These are phyloP conservation scores for Distichodus sexfasciatus DNA, from an alignment of 2,797 vertebrate species.

Conservation along the genomic window DNA sequence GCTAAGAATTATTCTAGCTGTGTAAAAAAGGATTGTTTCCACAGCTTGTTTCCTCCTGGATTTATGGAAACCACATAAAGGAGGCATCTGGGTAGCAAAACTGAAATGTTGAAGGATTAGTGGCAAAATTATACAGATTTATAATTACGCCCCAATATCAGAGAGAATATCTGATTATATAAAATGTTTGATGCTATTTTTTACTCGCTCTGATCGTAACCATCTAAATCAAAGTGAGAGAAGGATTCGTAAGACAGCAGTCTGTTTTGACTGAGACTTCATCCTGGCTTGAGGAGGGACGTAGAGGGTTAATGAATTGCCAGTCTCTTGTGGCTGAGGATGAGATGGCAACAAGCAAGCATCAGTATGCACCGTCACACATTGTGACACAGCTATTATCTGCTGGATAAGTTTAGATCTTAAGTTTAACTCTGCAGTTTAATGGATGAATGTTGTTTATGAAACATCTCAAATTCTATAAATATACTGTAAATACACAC, in stretches of 20 bases:
- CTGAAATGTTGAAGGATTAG: neutral
- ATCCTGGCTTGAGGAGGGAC: neutral
- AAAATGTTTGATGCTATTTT: conserved; percentile 9
- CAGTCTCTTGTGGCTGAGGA: conserved; percentile 11
- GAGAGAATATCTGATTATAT: too few relatives aligned
- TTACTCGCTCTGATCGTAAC: neutral
- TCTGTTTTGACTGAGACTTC: neutral
- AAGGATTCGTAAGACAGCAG: neutral
- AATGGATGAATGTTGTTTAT: neutral
- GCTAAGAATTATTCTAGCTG: conserved; percentile 17
- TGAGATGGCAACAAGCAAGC: conserved; percentile 10
- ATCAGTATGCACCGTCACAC: conserved; percentile 46
- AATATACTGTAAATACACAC: too few relatives aligned
- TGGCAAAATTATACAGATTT: neutral
- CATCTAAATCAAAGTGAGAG: neutral
- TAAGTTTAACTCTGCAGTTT: conserved; percentile 35
- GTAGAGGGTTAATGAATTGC: conserved; percentile 18
- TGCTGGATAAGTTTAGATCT: conserved; percentile 45
- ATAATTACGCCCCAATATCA: neutral
- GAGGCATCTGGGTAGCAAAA: neutral
- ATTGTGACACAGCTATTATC: conserved; percentile 8
- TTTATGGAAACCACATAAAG: neutral
- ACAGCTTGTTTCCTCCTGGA: neutral
- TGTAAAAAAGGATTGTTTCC: conserved; percentile 1
- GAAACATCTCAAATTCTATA: neutral